These are phyloP conservation scores for Speoplatyrhinus poulsoni DNA, from an alignment of 2,113 vertebrate species.

Conservation along the genomic window DNA sequence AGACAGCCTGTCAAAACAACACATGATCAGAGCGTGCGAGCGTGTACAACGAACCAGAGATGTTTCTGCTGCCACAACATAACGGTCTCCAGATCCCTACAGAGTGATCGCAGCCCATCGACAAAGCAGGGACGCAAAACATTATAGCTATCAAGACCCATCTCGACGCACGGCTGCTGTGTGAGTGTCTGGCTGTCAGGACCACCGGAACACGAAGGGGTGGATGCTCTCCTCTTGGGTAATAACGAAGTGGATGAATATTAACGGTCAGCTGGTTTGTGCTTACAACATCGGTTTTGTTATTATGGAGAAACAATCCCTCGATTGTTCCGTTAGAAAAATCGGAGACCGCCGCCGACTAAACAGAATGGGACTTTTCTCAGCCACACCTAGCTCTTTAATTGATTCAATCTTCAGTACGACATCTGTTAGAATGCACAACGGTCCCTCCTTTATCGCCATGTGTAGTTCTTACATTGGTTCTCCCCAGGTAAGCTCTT, in stretches of 20 bases:
- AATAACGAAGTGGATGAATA: background rate
- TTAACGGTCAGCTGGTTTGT: background rate
- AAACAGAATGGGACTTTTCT: too few species aligned
- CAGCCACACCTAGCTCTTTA: background rate
- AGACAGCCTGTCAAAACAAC: constrained; percentile 37
- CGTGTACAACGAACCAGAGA: constrained; percentile 55
- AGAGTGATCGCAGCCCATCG: constrained; percentile 42
- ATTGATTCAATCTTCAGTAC: background rate
- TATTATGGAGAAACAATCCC: background rate
- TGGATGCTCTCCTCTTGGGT: too few species aligned
- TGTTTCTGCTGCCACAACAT: constrained; percentile 59
- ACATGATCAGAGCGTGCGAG: background rate
- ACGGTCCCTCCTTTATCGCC: too few species aligned
- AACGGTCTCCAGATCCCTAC: constrained; percentile 58
- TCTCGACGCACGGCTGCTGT: constrained; percentile 11
- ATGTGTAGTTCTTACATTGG: too few species aligned
- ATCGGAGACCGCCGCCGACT: too few species aligned
- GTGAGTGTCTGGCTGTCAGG: constrained; percentile 22
- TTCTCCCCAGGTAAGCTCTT: too few species aligned
- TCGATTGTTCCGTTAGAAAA: background rate
- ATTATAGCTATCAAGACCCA: constrained; percentile 18
- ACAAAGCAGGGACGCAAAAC: constrained; percentile 26
- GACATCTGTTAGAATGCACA: too few species aligned
- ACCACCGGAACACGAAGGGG: background rate
- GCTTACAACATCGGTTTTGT: background rate